Conservation (phyloP, 1,140 invertebrate genomes). For the Whitmania pigra region DNA sequence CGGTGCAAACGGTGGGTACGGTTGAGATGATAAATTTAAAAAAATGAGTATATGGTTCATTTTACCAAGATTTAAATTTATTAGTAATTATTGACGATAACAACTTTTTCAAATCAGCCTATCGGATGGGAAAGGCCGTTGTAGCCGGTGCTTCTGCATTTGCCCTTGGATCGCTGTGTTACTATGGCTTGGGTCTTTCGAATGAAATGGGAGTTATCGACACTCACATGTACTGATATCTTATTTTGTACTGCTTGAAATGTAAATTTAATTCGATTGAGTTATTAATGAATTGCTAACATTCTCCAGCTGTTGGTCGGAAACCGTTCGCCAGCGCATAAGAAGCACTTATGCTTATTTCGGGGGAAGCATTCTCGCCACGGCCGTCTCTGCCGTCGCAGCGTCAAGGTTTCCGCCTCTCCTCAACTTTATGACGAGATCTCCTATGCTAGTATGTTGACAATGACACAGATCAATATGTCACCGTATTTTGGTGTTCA, state of each 20-base stretch:
- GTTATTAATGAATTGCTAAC: slow-evolving; percentile 18
- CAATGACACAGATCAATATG: too few relatives aligned
- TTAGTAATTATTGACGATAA: too few relatives aligned
- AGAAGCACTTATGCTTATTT: slow-evolving; percentile 83
- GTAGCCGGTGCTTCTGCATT: slow-evolving; percentile 74
- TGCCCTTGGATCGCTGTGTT: slow-evolving; percentile 83
- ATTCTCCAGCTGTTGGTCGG: slow-evolving; percentile 68
- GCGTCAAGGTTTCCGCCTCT: slow-evolving; percentile 62
- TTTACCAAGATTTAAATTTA: too few relatives aligned
- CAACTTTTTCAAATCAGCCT: slow-evolving; percentile 49
- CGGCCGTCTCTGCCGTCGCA: slow-evolving; percentile 65
- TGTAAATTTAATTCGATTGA: slow-evolving; percentile 9
- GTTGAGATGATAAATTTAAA: slow-evolving; percentile 13
- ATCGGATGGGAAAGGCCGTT: slow-evolving; percentile 68
- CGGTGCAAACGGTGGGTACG: slow-evolving; percentile 42
- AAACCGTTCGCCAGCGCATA: slow-evolving; percentile 80
- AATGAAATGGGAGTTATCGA: slow-evolving; percentile 68
- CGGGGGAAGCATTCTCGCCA: slow-evolving; percentile 67
- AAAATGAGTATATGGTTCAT: too few relatives aligned
- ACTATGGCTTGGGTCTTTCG: slow-evolving; percentile 79
- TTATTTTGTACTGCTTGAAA: not conserved
- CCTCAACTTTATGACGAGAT: slow-evolving; percentile 38
- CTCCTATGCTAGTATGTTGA: slow-evolving; percentile 34
- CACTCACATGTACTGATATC: slow-evolving; percentile 50
- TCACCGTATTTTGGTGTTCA: not conserved